A percentile compares a stretch with the other conserved stretches of the same genome.
Evolutionary conservation across 2,888 invertebrate species (phyloP).

Genomic region (Mythimna ferrago): DNA sequence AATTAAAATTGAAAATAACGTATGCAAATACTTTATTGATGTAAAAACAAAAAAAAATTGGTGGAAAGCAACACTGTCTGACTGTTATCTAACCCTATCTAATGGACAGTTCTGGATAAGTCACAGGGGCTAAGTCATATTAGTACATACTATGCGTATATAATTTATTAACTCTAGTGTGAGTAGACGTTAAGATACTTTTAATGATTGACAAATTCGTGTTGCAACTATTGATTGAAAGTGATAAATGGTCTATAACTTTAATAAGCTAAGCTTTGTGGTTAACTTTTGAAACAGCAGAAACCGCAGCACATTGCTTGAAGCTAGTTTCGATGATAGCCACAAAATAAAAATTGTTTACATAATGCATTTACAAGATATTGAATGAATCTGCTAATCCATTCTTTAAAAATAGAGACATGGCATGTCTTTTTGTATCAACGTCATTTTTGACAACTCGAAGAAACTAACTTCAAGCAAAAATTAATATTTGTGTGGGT

Average conservation of each 20-base stretch:
- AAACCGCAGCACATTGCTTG: slow-evolving; percentile 24
- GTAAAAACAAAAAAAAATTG: too few relatives aligned
- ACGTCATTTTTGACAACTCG: not conserved
- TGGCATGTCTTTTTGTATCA: not conserved
- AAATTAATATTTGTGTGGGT: not conserved
- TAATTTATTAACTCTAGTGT: not conserved
- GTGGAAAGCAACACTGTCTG: not conserved
- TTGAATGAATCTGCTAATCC: slow-evolving; percentile 11
- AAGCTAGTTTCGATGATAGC: slow-evolving; percentile 11
- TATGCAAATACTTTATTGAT: too few relatives aligned
- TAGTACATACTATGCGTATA: not conserved
- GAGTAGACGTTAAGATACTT: not conserved
- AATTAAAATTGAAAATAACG: too few relatives aligned
- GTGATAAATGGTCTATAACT: slow-evolving; percentile 6
- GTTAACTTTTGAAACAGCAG: slow-evolving; percentile 1
- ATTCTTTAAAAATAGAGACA: not conserved
- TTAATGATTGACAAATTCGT: not conserved
- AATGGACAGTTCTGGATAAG: not conserved
- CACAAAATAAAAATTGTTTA: slow-evolving; percentile 16
- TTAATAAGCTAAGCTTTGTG: not conserved
- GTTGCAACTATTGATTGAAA: slow-evolving; percentile 3
- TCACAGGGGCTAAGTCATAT: not conserved
- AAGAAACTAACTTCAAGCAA: slow-evolving; percentile 4
- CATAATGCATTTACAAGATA: slow-evolving; percentile 7
- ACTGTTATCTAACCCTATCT: not conserved